Evolutionary conservation across 37 sponge, comb jelly and placozoan genomes (phyloP).

Genomic region (Hexactinellida sp.): DNA sequence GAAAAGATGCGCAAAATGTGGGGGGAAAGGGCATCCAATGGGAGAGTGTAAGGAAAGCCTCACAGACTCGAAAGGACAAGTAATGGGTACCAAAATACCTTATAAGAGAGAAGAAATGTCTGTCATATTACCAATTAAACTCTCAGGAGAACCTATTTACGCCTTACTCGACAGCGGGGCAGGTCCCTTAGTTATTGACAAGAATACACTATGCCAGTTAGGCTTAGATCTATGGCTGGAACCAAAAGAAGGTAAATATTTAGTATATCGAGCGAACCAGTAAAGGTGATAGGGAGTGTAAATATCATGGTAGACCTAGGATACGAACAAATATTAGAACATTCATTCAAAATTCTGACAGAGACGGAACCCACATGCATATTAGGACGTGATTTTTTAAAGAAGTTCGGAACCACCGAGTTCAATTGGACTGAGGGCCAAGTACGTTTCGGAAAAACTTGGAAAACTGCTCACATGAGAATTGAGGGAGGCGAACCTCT

Average conservation of each 20-base stretch:
- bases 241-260: not conserved
- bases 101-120: not conserved
- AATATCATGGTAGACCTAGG: not conserved
- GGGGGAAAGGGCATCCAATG: not conserved
- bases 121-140: not conserved
- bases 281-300: not conserved
- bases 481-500: not conserved
- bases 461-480: not conserved
- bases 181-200: not conserved
- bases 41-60: not conserved
- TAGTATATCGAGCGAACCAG: not conserved
- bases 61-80: not conserved
- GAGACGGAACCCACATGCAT: not conserved
- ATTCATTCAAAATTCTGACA: not conserved
- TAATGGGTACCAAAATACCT: not conserved
- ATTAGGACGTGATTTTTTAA: not conserved
- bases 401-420: too few relatives aligned
- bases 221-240: not conserved
- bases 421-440: not conserved
- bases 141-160: not conserved
- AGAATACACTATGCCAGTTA: not conserved
- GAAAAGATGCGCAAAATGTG: not conserved
- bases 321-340: not conserved
- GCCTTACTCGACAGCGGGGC: not conserved
- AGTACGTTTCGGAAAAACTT: not conserved